phyloP scores from a whole-genome alignment of 64 coral and sea anemone genomes.

The Hydrozoanthus tunicans region DNA sequence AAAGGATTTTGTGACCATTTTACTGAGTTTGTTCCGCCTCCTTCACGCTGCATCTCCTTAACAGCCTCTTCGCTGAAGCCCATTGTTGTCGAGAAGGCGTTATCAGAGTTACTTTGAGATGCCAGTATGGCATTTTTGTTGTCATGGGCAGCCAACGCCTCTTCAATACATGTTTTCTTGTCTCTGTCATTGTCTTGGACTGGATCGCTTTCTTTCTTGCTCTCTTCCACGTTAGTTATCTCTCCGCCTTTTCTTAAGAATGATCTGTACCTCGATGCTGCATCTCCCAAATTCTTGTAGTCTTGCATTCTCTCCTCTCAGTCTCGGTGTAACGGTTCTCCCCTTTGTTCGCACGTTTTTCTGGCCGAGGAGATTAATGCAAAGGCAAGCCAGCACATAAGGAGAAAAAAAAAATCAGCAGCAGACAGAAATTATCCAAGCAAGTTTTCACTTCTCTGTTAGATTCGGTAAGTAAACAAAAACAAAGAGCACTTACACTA shows the following conservation, averaged over 20 bases:
- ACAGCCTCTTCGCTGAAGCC: neutral
- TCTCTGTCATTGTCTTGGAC: neutral
- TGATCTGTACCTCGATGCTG: neutral
- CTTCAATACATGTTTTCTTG: neutral
- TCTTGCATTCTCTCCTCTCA: neutral
- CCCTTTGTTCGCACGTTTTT: too few species aligned
- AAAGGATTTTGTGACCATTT: too few species aligned
- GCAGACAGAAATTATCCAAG: too few species aligned
- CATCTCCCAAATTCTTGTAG: conserved; percentile 8
- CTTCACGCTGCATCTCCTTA: neutral
- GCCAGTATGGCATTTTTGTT: neutral
- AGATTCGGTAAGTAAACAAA: too few species aligned
- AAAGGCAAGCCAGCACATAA: too few species aligned
- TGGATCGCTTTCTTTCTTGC: neutral
- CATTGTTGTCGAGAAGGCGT: neutral
- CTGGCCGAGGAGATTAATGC: too few species aligned
- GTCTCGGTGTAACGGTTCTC: too few species aligned
- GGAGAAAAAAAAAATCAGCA: too few species aligned
- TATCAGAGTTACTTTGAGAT: neutral
- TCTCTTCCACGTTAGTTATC: neutral
- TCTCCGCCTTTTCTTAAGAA: neutral
- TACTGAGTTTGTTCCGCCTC: neutral
- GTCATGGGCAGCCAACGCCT: neutral
- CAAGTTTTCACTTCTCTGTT: too few species aligned
- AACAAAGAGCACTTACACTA: too few species aligned